These are phyloP conservation scores for Drosophila tani DNA, from an alignment of 1,140 invertebrate genomes.

Conservation along the genomic window DNA sequence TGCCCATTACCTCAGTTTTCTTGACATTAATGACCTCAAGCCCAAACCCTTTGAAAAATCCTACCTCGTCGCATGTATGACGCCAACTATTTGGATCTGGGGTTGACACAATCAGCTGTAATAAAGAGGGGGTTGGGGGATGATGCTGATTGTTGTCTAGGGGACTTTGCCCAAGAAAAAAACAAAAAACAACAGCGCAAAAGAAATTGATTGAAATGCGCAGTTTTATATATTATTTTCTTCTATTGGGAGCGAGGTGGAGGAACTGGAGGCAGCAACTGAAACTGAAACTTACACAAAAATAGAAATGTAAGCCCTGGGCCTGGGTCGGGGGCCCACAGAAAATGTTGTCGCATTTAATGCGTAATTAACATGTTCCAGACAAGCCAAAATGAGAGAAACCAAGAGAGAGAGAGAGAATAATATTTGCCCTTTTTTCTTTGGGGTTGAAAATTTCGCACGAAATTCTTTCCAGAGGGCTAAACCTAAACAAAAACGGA, in stretches of 20 bases:
- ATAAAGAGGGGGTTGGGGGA: background rate
- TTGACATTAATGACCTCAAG: slow-evolving; percentile 48
- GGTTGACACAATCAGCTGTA: background rate
- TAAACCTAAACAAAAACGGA: slow-evolving; percentile 28
- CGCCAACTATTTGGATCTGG: slow-evolving; percentile 22
- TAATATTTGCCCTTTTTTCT: slow-evolving; percentile 19
- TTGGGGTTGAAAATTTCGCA: slow-evolving; percentile 42
- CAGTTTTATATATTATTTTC: slow-evolving; percentile 17
- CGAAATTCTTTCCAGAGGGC: slow-evolving; percentile 18
- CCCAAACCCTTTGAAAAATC: slow-evolving; percentile 14
- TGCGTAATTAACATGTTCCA: slow-evolving; percentile 67
- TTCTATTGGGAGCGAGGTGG: background rate
- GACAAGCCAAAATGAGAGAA: background rate
- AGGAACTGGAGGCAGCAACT: slow-evolving; percentile 5
- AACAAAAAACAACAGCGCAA: slow-evolving; percentile 14
- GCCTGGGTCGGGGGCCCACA: background rate
- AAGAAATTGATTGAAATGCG: slow-evolving; percentile 42
- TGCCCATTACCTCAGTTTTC: slow-evolving; percentile 46
- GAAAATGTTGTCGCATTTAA: slow-evolving; percentile 30
- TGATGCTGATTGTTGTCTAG: background rate
- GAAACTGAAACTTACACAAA: background rate
- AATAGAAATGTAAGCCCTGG: slow-evolving; percentile 26
- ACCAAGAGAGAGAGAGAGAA: background rate
- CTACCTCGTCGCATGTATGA: slow-evolving; percentile 1
- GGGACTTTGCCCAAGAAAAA: slow-evolving; percentile 9